These are phyloP conservation scores for Catamblyrhynchus diadema DNA, from an alignment of 2,797 vertebrate genomes.

Conservation along the genomic window DNA sequence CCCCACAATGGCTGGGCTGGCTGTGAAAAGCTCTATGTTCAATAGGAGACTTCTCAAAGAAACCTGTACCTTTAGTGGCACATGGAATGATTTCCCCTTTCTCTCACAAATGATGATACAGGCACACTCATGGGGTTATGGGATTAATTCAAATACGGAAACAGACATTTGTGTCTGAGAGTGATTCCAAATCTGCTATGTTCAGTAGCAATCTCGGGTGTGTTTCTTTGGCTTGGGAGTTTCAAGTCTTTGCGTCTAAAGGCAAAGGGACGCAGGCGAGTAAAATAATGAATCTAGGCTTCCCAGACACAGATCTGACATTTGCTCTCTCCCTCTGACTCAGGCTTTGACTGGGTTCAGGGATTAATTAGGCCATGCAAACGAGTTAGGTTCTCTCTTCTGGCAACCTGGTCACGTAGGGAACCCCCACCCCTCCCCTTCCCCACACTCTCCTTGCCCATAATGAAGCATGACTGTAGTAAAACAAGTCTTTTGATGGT, in stretches of 20 bases:
- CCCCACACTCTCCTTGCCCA: constrained; percentile 51
- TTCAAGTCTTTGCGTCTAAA: background rate
- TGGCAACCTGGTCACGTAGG: constrained; percentile 58
- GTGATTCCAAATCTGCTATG: constrained; percentile 17
- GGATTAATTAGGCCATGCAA: constrained; percentile 53
- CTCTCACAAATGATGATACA: background rate
- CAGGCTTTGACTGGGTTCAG: constrained; percentile 45
- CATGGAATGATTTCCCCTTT: background rate
- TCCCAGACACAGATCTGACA: constrained; percentile 7
- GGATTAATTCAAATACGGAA: constrained; percentile 35
- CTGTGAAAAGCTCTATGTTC: background rate
- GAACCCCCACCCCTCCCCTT: constrained; percentile 9
- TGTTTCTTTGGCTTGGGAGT: constrained; percentile 1
- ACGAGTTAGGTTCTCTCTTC: constrained; percentile 42
- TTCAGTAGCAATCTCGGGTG: background rate
- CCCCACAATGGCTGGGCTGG: background rate
- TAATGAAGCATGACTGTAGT: constrained; percentile 80
- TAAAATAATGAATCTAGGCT: constrained; percentile 39
- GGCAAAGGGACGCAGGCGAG: constrained; percentile 22
- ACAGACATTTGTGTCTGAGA: background rate
- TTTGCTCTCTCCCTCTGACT: constrained; percentile 35
- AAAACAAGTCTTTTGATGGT: constrained; percentile 77
- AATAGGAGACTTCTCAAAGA: background rate
- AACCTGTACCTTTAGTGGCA: background rate
- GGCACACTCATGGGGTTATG: background rate